Evolutionary conservation across 2,113 vertebrate species (phyloP).

Genomic region (Canis aureus): DNA sequence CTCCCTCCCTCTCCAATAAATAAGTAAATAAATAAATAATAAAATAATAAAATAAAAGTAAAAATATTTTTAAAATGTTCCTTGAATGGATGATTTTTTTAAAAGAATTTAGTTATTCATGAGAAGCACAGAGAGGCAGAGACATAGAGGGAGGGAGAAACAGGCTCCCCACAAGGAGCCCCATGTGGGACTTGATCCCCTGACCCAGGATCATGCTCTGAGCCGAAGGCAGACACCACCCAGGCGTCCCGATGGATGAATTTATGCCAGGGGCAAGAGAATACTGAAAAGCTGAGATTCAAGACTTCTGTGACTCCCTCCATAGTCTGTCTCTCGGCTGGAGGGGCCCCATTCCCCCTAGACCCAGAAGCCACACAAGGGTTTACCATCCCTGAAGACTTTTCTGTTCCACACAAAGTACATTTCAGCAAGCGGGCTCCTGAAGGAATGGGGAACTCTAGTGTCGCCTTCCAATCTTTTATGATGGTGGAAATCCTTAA

Average conservation of each 20-base stretch:
- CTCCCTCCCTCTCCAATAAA: not conserved
- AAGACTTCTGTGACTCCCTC: not conserved
- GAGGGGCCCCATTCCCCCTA: not conserved
- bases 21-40: not conserved
- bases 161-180: too few species aligned
- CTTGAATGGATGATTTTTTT: not conserved
- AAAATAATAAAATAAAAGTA: not conserved
- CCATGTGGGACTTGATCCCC: too few species aligned
- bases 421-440: not conserved
- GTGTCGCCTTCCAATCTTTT: not conserved
- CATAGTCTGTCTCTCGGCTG: not conserved
- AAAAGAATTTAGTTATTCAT: too few species aligned
- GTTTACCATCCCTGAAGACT: not conserved
- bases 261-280: not conserved
- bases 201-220: too few species aligned
- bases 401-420: accelerated
- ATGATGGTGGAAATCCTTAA: not conserved
- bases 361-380: not conserved
- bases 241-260: too few species aligned
- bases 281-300: not conserved
- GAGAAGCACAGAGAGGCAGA: too few species aligned
- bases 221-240: too few species aligned
- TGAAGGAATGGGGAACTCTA: not conserved
- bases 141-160: too few species aligned
- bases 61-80: not conserved